A percentile compares a stretch with the other conserved stretches of the same genome.
phyloP scores from a whole-genome alignment of 2,113 vertebrate genomes.

The Tor tambroides region DNA sequence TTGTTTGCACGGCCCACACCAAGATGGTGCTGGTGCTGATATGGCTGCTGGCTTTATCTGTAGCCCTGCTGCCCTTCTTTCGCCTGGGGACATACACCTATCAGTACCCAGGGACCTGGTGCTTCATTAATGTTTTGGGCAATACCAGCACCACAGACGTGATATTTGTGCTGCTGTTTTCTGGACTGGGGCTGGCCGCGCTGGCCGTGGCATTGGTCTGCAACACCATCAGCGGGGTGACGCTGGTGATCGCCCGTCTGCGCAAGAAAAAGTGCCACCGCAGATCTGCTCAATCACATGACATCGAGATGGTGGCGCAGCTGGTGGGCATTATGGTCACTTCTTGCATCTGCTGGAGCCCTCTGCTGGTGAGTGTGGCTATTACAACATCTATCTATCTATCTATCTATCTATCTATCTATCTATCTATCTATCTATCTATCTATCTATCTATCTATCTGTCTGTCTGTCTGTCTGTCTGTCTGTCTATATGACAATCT shows the following conservation, averaged over 20 bases:
- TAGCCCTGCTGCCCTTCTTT: slow-evolving; percentile 82
- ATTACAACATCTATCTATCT: background rate
- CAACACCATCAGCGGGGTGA: slow-evolving; percentile 86
- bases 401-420: too few relatives aligned
- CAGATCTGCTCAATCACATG: slow-evolving; percentile 76
- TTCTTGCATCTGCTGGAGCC: slow-evolving; percentile 92
- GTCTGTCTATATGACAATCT: too few relatives aligned
- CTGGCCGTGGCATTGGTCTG: slow-evolving; percentile 81
- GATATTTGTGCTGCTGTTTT: slow-evolving; percentile 82
- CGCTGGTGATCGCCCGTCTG: slow-evolving; percentile 80
- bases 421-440: too few relatives aligned
- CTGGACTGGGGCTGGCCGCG: slow-evolving; percentile 80
- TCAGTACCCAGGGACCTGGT: slow-evolving; percentile 86
- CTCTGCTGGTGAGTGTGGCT: slow-evolving; percentile 84
- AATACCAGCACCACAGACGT: slow-evolving; percentile 69
- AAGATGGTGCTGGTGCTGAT: slow-evolving; percentile 76
- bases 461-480: too few relatives aligned
- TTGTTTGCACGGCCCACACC: slow-evolving; percentile 81
- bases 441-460: too few relatives aligned
- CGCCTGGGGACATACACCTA: slow-evolving; percentile 79
- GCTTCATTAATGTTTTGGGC: slow-evolving; percentile 81
- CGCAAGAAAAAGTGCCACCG: slow-evolving; percentile 70
- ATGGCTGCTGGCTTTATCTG: slow-evolving; percentile 77
- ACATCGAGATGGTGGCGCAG: slow-evolving; percentile 92
- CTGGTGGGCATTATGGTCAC: slow-evolving; percentile 89